Percentiles rank a stretch among this genome's conserved stretches.
phyloP scores from a whole-genome alignment of 2,113 vertebrate genomes.

The Rhipidura dahli region DNA sequence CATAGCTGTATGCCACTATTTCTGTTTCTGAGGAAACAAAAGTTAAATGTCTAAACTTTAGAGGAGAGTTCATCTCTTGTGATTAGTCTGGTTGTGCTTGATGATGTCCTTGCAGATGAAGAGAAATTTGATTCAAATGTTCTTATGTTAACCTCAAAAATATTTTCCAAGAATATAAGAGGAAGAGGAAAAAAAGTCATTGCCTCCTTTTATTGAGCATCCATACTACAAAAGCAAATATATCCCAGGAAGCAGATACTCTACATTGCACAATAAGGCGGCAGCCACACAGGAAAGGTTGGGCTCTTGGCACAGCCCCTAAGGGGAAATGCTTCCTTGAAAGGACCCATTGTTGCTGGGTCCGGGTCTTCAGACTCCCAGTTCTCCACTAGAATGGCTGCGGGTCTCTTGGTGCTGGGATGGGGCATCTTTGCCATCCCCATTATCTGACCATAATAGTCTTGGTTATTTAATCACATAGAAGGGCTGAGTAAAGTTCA shows the following conservation, averaged over 20 bases:
- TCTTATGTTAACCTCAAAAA: constrained; percentile 35
- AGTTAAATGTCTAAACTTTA: background rate
- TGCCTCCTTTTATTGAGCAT: constrained; percentile 53
- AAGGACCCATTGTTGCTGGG: constrained; percentile 59
- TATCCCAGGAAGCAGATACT: constrained; percentile 67
- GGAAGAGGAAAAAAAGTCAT: constrained; percentile 58
- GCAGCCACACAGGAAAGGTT: constrained; percentile 67
- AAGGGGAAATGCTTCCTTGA: constrained; percentile 65
- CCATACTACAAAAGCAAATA: constrained; percentile 65
- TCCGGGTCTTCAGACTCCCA: constrained; percentile 33
- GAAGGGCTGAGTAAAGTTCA: background rate
- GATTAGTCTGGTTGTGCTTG: background rate
- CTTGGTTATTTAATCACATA: background rate
- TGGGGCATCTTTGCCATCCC: constrained; percentile 31
- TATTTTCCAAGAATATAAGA: constrained; percentile 63
- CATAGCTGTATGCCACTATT: background rate
- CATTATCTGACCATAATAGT: background rate
- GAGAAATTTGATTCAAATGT: background rate
- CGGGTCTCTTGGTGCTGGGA: background rate
- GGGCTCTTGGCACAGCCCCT: constrained; percentile 61
- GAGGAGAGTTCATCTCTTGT: background rate
- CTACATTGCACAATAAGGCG: constrained; percentile 42
- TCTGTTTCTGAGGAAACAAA: background rate
- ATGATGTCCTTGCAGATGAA: background rate
- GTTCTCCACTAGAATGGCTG: background rate